Percentiles rank a stretch among this genome's conserved stretches.
phyloP scores from a whole-genome alignment of 2,888 invertebrate species.

The Pristionchus arcanus region DNA sequence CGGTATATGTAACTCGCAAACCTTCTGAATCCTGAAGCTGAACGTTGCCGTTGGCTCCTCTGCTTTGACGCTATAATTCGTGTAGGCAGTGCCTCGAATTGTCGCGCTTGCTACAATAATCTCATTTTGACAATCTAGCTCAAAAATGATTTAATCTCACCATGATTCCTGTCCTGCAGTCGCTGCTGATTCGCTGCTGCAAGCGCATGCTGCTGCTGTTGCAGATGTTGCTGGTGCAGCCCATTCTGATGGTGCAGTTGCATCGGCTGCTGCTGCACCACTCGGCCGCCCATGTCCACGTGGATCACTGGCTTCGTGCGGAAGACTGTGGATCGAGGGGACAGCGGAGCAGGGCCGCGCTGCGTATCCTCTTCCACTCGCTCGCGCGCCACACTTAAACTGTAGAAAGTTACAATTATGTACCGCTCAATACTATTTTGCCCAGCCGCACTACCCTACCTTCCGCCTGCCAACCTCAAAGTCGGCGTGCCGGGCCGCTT shows the following conservation, averaged over 20 bases:
- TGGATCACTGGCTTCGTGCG: slow-evolving; percentile 77
- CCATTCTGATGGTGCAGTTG: slow-evolving; percentile 42
- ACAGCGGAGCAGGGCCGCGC: slow-evolving; percentile 62
- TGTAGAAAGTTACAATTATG: too few species aligned
- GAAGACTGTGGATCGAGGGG: slow-evolving; percentile 76
- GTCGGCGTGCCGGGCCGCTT: slow-evolving; percentile 72
- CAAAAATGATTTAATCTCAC: neutral
- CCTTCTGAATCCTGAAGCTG: slow-evolving; percentile 49
- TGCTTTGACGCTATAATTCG: neutral
- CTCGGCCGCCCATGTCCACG: slow-evolving; percentile 66
- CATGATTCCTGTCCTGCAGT: neutral
- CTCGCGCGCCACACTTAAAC: neutral
- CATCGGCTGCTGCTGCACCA: slow-evolving; percentile 54
- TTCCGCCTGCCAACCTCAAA: slow-evolving; percentile 53
- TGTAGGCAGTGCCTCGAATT: slow-evolving; percentile 13
- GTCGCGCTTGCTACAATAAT: slow-evolving; percentile 1
- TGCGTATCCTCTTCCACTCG: neutral
- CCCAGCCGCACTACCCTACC: neutral
- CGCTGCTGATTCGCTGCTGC: slow-evolving; percentile 34
- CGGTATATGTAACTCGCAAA: neutral
- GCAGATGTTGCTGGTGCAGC: slow-evolving; percentile 29
- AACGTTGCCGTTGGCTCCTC: slow-evolving; percentile 51
- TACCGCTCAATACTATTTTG: neutral
- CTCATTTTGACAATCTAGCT: too few species aligned
- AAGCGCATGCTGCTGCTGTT: slow-evolving; percentile 4